phyloP scores from a whole-genome alignment of 1,140 invertebrate genomes.

The Apocrypta bakeri region DNA sequence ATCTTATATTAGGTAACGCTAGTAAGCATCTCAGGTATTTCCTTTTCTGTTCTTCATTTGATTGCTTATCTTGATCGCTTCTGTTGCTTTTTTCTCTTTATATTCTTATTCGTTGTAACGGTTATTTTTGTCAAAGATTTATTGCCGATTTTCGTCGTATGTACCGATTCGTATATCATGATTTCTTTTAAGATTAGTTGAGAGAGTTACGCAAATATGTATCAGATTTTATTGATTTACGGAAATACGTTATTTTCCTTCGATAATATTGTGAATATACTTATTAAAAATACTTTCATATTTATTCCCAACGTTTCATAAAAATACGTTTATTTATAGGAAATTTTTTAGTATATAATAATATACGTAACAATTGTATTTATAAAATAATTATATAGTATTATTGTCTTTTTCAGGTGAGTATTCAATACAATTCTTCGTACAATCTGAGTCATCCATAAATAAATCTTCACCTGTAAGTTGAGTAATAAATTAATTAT shows the following conservation, averaged over 20 bases:
- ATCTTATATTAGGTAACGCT: background rate
- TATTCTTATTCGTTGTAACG: background rate
- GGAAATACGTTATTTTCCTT: too few species aligned
- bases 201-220: background rate
- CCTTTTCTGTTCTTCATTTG: background rate
- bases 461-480: background rate
- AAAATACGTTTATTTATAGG: too few species aligned
- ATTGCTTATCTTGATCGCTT: slow-evolving; percentile 13
- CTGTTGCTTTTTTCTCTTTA: background rate
- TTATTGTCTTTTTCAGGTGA: slow-evolving; percentile 10
- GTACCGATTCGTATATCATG: background rate
- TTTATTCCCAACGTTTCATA: too few species aligned
- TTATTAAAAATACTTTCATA: too few species aligned
- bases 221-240: too few species aligned
- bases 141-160: background rate
- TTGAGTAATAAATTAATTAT: background rate
- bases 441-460: background rate
- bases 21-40: background rate
- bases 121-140: background rate
- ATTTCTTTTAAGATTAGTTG: background rate
- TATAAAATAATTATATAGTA: background rate
- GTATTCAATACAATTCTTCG: background rate
- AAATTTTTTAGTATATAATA: too few species aligned
- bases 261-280: too few species aligned
- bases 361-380: too few species aligned